Evolutionary conservation across 1,140 invertebrate genomes (phyloP).

Genomic region (Streblospio benedicti): DNA sequence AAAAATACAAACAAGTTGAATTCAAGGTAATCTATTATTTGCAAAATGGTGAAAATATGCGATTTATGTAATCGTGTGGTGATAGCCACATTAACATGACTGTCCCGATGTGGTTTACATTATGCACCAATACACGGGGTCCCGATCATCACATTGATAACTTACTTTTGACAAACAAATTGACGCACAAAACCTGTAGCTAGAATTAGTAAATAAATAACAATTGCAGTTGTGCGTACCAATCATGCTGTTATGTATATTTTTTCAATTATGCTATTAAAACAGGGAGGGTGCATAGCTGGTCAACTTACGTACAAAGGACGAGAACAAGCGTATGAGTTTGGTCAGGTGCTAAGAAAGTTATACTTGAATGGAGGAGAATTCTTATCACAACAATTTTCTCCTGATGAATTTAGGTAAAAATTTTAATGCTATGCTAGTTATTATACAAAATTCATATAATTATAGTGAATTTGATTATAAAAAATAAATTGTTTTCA

Average conservation of each 20-base stretch:
- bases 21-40: conserved; percentile 3
- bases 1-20: neutral
- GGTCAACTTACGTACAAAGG: conserved; percentile 4
- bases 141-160: neutral
- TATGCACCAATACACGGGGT: neutral
- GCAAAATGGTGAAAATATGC: no score
- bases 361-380: neutral
- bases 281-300: conserved; percentile 1
- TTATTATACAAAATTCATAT: neutral
- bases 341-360: neutral
- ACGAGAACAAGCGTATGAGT: conserved; percentile 6
- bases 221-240: neutral
- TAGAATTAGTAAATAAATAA: neutral
- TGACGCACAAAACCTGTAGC: neutral
- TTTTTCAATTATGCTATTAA: neutral
- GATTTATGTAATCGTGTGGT: no score
- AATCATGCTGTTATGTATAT: neutral
- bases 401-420: conserved; percentile 6
- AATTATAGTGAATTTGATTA: neutral
- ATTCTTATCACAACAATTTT: conserved; percentile 5
- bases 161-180: neutral
- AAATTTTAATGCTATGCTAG: neutral
- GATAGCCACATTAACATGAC: no score
- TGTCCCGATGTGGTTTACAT: no score
- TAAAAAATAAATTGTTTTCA: neutral